Percentiles rank a stretch among this genome's conserved stretches.
These are phyloP conservation scores for Epinephelus lanceolatus DNA, from an alignment of 2,113 vertebrate genomes.

Conservation along the genomic window DNA sequence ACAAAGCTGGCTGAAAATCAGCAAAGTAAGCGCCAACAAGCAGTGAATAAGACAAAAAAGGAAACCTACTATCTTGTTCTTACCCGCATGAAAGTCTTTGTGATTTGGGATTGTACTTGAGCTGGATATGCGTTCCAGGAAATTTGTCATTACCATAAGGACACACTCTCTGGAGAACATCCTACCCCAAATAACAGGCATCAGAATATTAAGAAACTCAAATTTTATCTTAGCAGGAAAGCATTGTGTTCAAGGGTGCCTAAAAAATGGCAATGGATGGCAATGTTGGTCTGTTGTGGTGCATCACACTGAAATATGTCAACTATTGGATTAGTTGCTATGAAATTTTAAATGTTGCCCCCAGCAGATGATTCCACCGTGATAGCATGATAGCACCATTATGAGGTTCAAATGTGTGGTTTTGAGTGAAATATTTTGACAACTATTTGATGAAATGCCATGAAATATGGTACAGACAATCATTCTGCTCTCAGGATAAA, in stretches of 20 bases:
- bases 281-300: not conserved
- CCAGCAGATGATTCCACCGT: too few relatives aligned
- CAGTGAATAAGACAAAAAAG: not conserved
- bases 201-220: constrained; percentile 5
- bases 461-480: too few relatives aligned
- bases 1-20: too few relatives aligned
- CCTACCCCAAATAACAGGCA: not conserved
- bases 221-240: not conserved
- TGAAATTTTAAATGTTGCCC: not conserved
- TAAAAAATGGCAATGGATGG: not conserved
- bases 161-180: not conserved
- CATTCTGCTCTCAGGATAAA: too few relatives aligned
- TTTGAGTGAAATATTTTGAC: not conserved
- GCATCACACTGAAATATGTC: not conserved
- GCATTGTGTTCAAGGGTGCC: not conserved
- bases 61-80: not conserved
- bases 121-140: not conserved
- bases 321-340: not conserved
- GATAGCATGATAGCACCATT: not conserved
- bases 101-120: not conserved
- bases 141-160: not conserved
- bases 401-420: not conserved
- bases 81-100: not conserved
- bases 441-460: not conserved
- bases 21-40: too few relatives aligned